phyloP scores from a whole-genome alignment of 2,888 invertebrate species.

The Carabus problematicus region DNA sequence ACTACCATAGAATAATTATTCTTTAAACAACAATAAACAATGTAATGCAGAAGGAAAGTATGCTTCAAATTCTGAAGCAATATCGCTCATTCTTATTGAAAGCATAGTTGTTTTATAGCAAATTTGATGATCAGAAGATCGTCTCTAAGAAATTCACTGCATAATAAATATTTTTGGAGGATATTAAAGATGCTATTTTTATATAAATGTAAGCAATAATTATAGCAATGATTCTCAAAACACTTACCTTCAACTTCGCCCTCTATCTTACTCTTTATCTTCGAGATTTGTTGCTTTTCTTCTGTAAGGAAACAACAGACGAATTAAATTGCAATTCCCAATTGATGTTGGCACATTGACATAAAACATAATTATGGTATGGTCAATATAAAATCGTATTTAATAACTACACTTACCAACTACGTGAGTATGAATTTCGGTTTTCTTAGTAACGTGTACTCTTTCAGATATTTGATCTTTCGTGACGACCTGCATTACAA shows the following conservation, averaged over 20 bases:
- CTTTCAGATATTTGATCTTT: constrained; percentile 58
- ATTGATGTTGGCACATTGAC: constrained; percentile 4
- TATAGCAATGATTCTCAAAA: constrained; percentile 18
- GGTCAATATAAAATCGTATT: neutral
- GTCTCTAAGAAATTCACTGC: too few species aligned
- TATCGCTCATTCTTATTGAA: too few species aligned
- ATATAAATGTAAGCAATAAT: constrained; percentile 17
- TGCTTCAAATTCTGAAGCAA: too few species aligned
- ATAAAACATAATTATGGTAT: neutral
- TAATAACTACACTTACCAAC: constrained; percentile 53
- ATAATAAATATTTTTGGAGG: too few species aligned
- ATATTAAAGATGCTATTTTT: constrained; percentile 18
- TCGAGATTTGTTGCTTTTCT: constrained; percentile 53
- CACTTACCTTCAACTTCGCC: constrained; percentile 55
- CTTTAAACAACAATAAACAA: too few species aligned
- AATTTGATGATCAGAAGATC: too few species aligned
- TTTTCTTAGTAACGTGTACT: constrained; percentile 59
- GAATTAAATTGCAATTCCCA: neutral
- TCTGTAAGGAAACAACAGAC: constrained; percentile 49
- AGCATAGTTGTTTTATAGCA: too few species aligned
- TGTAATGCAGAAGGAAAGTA: too few species aligned
- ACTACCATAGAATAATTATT: too few species aligned
- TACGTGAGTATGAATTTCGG: constrained; percentile 60
- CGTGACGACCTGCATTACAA: constrained; percentile 52
- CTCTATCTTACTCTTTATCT: constrained; percentile 51